phyloP scores from a whole-genome alignment of 2,888 invertebrate genomes.

The Diarsia brunnea region DNA sequence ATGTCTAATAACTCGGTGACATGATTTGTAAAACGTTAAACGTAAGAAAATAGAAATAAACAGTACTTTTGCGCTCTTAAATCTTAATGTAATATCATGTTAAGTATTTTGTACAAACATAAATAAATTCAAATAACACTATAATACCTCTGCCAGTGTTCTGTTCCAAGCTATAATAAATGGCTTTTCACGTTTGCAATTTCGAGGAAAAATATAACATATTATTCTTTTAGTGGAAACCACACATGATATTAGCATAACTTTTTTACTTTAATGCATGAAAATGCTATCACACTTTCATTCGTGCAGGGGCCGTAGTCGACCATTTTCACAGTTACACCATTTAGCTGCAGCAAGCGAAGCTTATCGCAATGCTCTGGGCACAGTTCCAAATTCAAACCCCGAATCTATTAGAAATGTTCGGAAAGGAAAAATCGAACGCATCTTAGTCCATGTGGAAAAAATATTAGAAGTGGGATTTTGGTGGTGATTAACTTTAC shows the following conservation, averaged over 20 bases:
- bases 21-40: neutral
- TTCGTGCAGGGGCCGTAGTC: neutral
- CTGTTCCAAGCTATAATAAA: neutral
- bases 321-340: neutral
- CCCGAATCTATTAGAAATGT: neutral
- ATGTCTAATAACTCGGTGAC: neutral
- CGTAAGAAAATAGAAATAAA: neutral
- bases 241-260: neutral
- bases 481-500: neutral
- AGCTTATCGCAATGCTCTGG: constrained; percentile 23
- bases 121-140: neutral
- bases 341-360: constrained; percentile 17
- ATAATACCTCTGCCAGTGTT: neutral
- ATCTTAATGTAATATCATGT: too few relatives aligned
- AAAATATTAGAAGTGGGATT: neutral
- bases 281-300: neutral
- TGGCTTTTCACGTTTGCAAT: neutral
- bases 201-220: neutral
- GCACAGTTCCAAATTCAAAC: constrained; percentile 39
- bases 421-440: constrained; percentile 4
- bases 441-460: neutral
- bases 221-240: neutral
- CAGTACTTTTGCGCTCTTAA: too few relatives aligned
- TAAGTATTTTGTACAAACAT: too few relatives aligned
- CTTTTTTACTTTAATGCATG: neutral